Base-by-base conservation (phyloP, 1,140 invertebrate genomes). In the Cotesia typhae region DNA sequence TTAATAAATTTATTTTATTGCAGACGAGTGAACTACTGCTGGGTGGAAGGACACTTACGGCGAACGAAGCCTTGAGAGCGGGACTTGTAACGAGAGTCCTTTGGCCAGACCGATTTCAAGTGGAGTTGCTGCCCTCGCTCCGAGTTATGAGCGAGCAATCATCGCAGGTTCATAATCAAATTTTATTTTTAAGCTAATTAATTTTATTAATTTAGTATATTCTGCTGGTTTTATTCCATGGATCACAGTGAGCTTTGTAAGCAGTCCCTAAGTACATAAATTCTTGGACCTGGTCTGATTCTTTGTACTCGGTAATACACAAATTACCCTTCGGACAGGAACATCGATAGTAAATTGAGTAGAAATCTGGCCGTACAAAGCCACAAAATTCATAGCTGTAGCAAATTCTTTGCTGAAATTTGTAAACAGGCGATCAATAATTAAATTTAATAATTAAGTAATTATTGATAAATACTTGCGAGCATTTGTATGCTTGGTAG, bases 41-140 rank as follows among this genome's bases (percentile, higher is more conserved):
- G 77, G 90, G 90, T 35, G 90, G 92, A 14, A 88, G 91, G 64
- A 90, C 88, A 67, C 79, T 95, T 75, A 92, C 92, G 4, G 92
- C 93, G 1, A 88, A 88, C 51, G 92, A 94, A 81, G 94, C 93
- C 12, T 80, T 90, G 57, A 87, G 88, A 41, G 88, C 89, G 74
- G 93, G 94, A 3, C 86, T 95, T 12, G 91, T 94, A 12, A 91
- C 92, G 17, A 89, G 91, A 80, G 87, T 92, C 20, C 80, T 94
- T 20, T 93, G 91, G 91, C 92, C 92, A 1, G 90, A 91, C 64
- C 88, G 89, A 47, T 93, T 93, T 81, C 87, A 90, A 69, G 89
- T 91, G 70, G 91, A 93, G 83, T 79, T 94, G 4, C 85, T 91
- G 55, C 88, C 89, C 12, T 88, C 90, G n/a, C 85, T 91, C 7